Conservation (phyloP, 2,797 vertebrate species). For the Xiphorhynchus erythropygius region DNA sequence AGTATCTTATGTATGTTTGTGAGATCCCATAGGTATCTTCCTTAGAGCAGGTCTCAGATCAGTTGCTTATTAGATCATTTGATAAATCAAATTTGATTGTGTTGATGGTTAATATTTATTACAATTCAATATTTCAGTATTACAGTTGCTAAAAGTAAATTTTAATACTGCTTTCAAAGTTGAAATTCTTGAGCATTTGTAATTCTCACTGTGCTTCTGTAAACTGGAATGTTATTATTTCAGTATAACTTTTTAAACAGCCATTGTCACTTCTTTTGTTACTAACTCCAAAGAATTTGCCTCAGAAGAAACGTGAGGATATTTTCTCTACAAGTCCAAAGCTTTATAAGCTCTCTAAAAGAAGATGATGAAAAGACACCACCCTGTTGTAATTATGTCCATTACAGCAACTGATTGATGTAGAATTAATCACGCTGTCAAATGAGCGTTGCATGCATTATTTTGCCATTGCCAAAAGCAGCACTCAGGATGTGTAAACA, state of each 20-base stretch:
- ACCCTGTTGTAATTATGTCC: background rate
- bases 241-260: background rate
- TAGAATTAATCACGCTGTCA: background rate
- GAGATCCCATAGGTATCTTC: background rate
- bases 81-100: background rate
- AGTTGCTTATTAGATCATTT: background rate
- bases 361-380: background rate
- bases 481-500: background rate
- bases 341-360: background rate
- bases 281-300: background rate
- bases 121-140: background rate
- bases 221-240: background rate
- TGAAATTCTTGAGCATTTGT: background rate
- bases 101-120: background rate
- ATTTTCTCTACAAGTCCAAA: background rate
- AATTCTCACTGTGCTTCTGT: background rate
- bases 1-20: background rate
- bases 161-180: background rate
- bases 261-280: background rate
- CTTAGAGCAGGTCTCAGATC: background rate
- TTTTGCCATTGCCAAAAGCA: background rate
- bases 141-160: background rate
- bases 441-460: background rate
- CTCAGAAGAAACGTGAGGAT: background rate
- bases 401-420: background rate